Percentiles rank a stretch among this genome's conserved stretches.
phyloP scores from a whole-genome alignment of 2,888 invertebrate species.

The Pristionchus entomophagus region DNA sequence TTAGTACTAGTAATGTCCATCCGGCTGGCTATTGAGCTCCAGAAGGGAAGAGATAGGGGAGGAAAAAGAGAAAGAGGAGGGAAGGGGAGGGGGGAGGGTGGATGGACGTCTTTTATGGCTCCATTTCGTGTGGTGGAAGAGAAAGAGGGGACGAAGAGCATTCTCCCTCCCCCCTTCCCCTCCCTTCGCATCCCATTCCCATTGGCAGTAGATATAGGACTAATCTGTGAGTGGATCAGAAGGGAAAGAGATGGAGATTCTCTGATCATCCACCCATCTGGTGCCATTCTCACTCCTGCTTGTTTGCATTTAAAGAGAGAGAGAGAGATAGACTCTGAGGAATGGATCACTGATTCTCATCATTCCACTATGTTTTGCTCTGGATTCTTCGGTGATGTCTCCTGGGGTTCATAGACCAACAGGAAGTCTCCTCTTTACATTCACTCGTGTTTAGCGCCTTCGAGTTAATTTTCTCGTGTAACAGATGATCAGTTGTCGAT shows the following conservation, averaged over 20 bases:
- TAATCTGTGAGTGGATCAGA: conserved; percentile 26
- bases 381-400: no score
- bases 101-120: conserved; percentile 43
- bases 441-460: no score
- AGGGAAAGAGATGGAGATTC: no score
- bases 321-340: not conserved
- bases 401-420: no score
- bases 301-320: not conserved
- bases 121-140: conserved; percentile 11
- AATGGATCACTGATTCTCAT: no score
- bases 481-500: no score
- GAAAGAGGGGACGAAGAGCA: not conserved
- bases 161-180: not conserved
- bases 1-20: not conserved
- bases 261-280: conserved; percentile 28
- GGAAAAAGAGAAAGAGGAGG: not conserved
- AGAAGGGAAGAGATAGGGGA: not conserved
- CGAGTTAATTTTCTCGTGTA: no score
- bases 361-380: no score
- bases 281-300: not conserved
- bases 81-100: not conserved
- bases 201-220: not conserved
- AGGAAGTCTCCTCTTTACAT: no score
- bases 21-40: not conserved
- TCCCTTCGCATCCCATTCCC: not conserved